phyloP scores from a whole-genome alignment of 2,797 vertebrate species.

The Hypotaenidia philippensis region DNA sequence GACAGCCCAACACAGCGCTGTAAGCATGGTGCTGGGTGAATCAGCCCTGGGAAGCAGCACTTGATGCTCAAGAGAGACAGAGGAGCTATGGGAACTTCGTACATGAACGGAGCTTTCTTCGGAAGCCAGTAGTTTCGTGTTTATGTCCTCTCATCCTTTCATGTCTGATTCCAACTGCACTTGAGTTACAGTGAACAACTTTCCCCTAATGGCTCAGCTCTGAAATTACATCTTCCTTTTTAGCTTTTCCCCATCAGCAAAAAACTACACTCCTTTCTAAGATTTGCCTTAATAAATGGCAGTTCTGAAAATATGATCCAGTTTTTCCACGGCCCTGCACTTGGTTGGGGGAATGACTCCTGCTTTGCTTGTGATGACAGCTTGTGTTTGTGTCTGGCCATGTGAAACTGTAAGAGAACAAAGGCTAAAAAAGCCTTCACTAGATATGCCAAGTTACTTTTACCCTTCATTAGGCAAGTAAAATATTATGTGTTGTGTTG shows the following conservation, averaged over 20 bases:
- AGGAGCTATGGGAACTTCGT: fast-evolving
- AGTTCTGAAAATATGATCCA: neutral
- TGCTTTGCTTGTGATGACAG: constrained; percentile 25
- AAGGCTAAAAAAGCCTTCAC: constrained; percentile 2
- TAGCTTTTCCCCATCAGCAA: neutral
- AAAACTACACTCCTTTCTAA: neutral
- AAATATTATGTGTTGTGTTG: neutral
- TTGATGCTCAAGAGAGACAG: neutral
- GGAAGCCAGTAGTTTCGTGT: neutral
- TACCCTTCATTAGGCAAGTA: neutral
- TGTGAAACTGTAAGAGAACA: neutral
- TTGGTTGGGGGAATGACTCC: neutral
- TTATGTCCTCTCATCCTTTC: neutral
- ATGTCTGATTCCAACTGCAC: fast-evolving
- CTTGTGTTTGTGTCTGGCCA: neutral
- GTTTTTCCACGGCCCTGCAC: neutral
- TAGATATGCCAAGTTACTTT: neutral
- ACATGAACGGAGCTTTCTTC: neutral
- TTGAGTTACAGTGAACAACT: neutral
- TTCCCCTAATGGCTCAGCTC: neutral
- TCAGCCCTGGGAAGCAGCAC: neutral
- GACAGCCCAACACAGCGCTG: neutral
- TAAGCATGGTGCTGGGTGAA: fast-evolving
- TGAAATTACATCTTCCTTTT: neutral
- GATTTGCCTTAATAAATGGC: neutral